phyloP scores from a whole-genome alignment of 2,113 vertebrate genomes.

The Maccullochella peelii region DNA sequence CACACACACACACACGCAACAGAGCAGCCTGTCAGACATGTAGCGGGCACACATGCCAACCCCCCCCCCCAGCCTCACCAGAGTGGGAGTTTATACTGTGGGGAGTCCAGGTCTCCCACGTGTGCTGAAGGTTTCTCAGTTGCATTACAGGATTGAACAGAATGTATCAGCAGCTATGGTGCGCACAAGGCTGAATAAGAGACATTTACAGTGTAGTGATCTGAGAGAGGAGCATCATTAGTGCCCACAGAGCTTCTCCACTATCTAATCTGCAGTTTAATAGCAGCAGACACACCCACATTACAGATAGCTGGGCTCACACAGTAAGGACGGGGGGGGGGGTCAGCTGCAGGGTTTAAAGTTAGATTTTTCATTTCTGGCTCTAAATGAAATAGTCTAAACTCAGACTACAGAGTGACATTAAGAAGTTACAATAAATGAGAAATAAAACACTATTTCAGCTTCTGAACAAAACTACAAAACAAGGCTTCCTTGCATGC shows the following conservation, averaged over 20 bases:
- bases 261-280: slow-evolving; percentile 68
- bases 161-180: neutral
- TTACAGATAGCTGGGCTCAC: slow-evolving; percentile 58
- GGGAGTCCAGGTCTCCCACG: neutral
- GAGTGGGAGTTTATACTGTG: slow-evolving; percentile 14
- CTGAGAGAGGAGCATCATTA: slow-evolving; percentile 46
- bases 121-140: neutral
- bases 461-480: neutral
- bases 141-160: neutral
- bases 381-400: neutral
- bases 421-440: neutral
- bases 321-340: neutral
- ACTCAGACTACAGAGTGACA: neutral
- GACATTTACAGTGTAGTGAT: neutral
- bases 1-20: neutral
- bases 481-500: neutral
- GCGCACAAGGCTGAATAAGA: neutral
- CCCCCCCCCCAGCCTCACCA: slow-evolving; percentile 50
- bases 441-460: neutral
- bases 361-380: neutral
- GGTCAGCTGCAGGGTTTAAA: neutral
- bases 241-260: slow-evolving; percentile 17
- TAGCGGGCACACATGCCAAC: slow-evolving; percentile 13
- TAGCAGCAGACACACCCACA: slow-evolving; percentile 58
- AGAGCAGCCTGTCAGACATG: neutral